These are phyloP conservation scores for Lateolabrax maculatus DNA, from an alignment of 2,797 vertebrate genomes.

Conservation along the genomic window DNA sequence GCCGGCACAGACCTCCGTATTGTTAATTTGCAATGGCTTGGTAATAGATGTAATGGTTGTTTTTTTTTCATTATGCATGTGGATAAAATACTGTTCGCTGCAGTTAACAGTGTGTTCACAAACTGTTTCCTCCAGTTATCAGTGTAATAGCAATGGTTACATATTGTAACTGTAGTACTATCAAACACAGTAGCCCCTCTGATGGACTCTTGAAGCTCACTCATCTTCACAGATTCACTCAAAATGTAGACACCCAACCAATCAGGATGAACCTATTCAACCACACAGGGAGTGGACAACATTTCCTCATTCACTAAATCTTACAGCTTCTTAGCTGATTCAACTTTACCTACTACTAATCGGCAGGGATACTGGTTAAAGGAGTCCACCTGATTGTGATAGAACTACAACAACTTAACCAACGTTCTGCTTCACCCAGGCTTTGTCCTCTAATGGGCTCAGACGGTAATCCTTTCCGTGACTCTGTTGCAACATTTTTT, in stretches of 20 bases:
- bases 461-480: not conserved
- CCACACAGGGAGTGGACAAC: not conserved
- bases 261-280: slow-evolving; percentile 25
- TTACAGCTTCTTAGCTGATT: slow-evolving; percentile 11
- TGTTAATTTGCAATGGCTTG: slow-evolving; percentile 72
- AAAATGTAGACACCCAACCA: slow-evolving; percentile 15
- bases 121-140: slow-evolving; percentile 54
- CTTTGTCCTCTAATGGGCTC: slow-evolving; percentile 38
- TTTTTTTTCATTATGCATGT: slow-evolving; percentile 69
- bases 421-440: slow-evolving; percentile 17
- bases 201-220: slow-evolving; percentile 18
- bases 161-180: slow-evolving; percentile 58
- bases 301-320: not conserved
- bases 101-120: slow-evolving; percentile 46
- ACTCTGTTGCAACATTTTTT: slow-evolving; percentile 16
- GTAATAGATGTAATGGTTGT: slow-evolving; percentile 56
- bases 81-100: slow-evolving; percentile 58
- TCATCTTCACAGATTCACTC: slow-evolving; percentile 17
- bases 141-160: slow-evolving; percentile 58
- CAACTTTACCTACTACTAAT: no score
- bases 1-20: slow-evolving; percentile 73
- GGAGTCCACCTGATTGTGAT: slow-evolving; percentile 20
- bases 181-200: slow-evolving; percentile 35
- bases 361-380: slow-evolving; percentile 25
- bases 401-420: slow-evolving; percentile 18